Percentiles rank a stretch among this genome's conserved stretches.
These are phyloP conservation scores for Cricetomys ansorgei DNA, from an alignment of 2,113 vertebrate species.

Conservation along the genomic window DNA sequence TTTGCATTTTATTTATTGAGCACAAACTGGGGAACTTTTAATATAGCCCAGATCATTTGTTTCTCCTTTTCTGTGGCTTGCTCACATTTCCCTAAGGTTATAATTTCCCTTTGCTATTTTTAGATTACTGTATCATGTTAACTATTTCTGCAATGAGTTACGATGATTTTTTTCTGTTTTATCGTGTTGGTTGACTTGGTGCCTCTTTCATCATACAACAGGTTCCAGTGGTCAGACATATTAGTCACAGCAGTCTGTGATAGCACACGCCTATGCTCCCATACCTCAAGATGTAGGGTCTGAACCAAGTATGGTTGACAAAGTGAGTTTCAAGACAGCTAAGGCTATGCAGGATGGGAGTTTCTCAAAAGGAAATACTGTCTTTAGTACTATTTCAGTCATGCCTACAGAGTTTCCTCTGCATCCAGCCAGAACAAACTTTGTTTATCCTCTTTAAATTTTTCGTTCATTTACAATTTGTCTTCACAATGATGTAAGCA, in stretches of 20 bases:
- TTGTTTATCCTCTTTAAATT: neutral
- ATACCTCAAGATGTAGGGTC: no score
- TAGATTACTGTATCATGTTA: neutral
- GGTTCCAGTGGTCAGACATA: neutral
- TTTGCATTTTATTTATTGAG: neutral
- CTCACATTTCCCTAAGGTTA: neutral
- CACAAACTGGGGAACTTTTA: neutral
- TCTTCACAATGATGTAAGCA: neutral
- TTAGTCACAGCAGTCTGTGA: neutral
- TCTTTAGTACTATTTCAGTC: neutral
- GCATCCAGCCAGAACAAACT: neutral
- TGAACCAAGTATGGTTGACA: neutral
- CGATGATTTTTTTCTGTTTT: neutral
- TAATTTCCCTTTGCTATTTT: neutral
- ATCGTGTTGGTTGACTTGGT: conserved; percentile 5
- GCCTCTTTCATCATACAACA: neutral
- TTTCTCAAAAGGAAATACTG: neutral
- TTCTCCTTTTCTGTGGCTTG: neutral
- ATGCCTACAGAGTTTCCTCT: neutral
- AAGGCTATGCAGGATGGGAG: no score
- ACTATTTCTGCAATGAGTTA: conserved; percentile 20
- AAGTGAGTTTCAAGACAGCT: neutral
- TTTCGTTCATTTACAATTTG: neutral
- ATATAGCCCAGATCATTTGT: neutral
- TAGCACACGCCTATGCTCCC: neutral